Conservation (phyloP, 2,888 invertebrate species). For the Himalopsyche tibetana region DNA sequence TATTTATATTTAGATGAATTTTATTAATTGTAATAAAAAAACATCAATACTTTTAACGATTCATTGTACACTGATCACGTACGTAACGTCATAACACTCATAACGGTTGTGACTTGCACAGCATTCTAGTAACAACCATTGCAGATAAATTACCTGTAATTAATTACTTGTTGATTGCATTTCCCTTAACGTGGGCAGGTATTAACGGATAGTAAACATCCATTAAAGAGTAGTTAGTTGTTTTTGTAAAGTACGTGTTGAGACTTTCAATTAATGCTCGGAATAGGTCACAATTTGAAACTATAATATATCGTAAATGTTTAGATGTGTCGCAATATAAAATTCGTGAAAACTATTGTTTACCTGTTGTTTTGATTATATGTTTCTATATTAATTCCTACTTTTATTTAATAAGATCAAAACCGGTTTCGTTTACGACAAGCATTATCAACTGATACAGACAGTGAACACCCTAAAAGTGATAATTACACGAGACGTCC, state of each 20-base stretch:
- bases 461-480: too few relatives aligned
- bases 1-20: too few relatives aligned
- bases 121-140: neutral
- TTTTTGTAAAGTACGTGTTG: neutral
- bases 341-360: too few relatives aligned
- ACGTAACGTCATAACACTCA: neutral
- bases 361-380: too few relatives aligned
- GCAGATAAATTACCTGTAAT: slow-evolving; percentile 18
- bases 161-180: slow-evolving; percentile 4
- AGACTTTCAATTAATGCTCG: neutral
- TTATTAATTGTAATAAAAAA: too few relatives aligned
- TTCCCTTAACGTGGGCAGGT: neutral
- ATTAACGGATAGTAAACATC: slow-evolving; percentile 11
- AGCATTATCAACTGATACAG: too few relatives aligned
- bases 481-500: too few relatives aligned
- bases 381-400: too few relatives aligned
- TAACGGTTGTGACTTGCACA: neutral
- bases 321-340: too few relatives aligned
- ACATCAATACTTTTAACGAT: neutral
- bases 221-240: neutral
- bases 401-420: too few relatives aligned
- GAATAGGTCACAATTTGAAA: neutral
- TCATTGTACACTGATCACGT: neutral
- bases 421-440: too few relatives aligned
- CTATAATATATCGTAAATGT: too few relatives aligned